These are phyloP conservation scores for Rhinophrynus dorsalis DNA, from an alignment of 2,797 vertebrate species.

Conservation along the genomic window DNA sequence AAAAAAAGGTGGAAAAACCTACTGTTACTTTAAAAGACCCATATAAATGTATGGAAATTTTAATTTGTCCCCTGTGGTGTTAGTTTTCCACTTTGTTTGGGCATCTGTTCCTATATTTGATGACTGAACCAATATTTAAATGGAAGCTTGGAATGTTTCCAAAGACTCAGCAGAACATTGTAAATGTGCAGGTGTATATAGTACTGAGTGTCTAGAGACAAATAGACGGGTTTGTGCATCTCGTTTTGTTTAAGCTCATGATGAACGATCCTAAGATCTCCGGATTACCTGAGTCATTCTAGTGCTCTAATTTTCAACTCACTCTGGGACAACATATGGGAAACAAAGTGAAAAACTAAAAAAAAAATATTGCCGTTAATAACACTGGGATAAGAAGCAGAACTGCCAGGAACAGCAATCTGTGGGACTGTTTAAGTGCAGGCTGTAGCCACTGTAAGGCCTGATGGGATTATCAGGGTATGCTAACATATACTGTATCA, in stretches of 20 bases:
- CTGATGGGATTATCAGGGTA: conserved; percentile 45
- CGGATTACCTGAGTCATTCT: conserved; percentile 57
- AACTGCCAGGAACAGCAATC: conserved; percentile 55
- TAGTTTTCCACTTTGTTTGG: too few species aligned
- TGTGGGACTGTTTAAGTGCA: conserved; percentile 54
- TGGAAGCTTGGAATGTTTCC: background rate
- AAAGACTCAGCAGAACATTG: background rate
- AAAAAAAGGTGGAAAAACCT: too few species aligned
- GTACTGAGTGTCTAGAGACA: background rate
- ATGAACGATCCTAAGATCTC: conserved; percentile 43
- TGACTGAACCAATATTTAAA: background rate
- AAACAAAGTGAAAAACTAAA: conserved; percentile 56
- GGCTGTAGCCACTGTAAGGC: conserved; percentile 48
- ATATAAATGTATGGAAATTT: too few species aligned
- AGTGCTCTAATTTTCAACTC: conserved; percentile 61
- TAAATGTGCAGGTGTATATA: background rate
- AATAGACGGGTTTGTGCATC: background rate
- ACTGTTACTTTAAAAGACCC: too few species aligned
- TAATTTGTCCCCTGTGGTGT: too few species aligned
- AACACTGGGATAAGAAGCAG: conserved; percentile 55
- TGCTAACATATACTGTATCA: conserved; percentile 32
- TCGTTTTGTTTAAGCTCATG: background rate
- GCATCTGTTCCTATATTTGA: too few species aligned
- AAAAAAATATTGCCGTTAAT: conserved; percentile 56
- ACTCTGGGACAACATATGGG: conserved; percentile 58